Base-by-base conservation (phyloP, 2,113 vertebrate genomes). In the Casuarius casuarius region DNA sequence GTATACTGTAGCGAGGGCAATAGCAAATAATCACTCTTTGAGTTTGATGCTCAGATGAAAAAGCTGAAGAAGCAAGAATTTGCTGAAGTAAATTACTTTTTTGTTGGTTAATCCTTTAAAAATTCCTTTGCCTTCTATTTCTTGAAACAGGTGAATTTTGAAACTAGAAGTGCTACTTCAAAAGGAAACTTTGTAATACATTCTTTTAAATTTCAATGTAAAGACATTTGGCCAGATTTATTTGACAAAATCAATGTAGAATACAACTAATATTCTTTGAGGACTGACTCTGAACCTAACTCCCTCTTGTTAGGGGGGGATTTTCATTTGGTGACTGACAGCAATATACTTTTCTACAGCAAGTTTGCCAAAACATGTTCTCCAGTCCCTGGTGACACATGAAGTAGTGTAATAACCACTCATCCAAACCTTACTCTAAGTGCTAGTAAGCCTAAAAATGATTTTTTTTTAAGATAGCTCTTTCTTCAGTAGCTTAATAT, bases 301-400 rank as follows among this genome's bases (percentile, higher is more conserved):
- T 15, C 1, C 0, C 0, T 31, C 9, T 61, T 2, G 1, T 48
- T 73, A 48, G 1, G 1, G 26, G 21, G 18, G 3, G 9, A 71
- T 59, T 89, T 84, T 78, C 54, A 58, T 68, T 9, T 65, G 12
- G 65, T 7, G 9, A 70, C 22, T 73, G 35, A 40, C 12, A 83
- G 6, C 2, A 70, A 26, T 31, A 11, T 16, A 25, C 35, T 51
- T 73, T 82, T 89, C 8, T 82, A 9, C 3, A 40, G 25, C 3
- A 76, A 31, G 1, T 80, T 85, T 77, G 22, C 10, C n/a, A 38
- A 22, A 77, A 63, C 1, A 10, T 35, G 40, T 35, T 71, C 5
- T 49, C 3, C 31, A 35, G 3, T 78, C 33, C 71, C 0, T 0
- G 1, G 12, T 68, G 14, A 10, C 31, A 3, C 4, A 33, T 9